Evolutionary conservation across 2,888 invertebrate species (phyloP), one percentile per base, ranked within the genome.

Genomic region (Eilema sororculum): DNA sequence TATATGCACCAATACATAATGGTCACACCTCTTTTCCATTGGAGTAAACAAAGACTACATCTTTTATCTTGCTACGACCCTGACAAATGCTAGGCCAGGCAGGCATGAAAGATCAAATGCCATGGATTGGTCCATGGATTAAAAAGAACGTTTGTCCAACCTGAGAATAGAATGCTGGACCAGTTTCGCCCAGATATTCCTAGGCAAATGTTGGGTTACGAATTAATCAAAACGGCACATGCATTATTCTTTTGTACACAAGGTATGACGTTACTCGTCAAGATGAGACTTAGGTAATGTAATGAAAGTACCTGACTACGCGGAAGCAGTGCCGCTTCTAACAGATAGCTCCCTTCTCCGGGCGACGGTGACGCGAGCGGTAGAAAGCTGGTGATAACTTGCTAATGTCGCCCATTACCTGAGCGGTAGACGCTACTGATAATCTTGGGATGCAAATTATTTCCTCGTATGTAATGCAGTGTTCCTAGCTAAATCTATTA

Each of bases 341-440:
- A 33, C 30, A 62, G 56, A n/a, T 33, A 37, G 4, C 22, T 60
- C 8, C 25, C 12, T 1, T 20, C 28, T 60, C 25, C 56, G 13
- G 56, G 6, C 24, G 1, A 1, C 0, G 9, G 57, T 8, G 57
- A 24, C 57, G 22, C 22, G 20, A 25, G 30, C 24, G n/a, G 30
- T 60, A 46, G 37, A 68, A 68, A 68, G 56, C n/a, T n/a, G 12
- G 20, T 8, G 61, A n/a, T 52, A 37, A 33, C 28, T 67, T 13
- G 41, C 41, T 67, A 60, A 67, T 59, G 59, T 59, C 28, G 13
- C 4, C 25, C 5, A 62, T 62, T 62, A 56, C 22, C 52, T 28
- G 22, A 52, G 10, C 12, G 6, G 41, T 46, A 28, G 20, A n/a
- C 13, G 30, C 2, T 30, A 52, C 13, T 41, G 13, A 62, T 24